Conservation (phyloP, 1,140 invertebrate species). For the Brachionus angularis region DNA sequence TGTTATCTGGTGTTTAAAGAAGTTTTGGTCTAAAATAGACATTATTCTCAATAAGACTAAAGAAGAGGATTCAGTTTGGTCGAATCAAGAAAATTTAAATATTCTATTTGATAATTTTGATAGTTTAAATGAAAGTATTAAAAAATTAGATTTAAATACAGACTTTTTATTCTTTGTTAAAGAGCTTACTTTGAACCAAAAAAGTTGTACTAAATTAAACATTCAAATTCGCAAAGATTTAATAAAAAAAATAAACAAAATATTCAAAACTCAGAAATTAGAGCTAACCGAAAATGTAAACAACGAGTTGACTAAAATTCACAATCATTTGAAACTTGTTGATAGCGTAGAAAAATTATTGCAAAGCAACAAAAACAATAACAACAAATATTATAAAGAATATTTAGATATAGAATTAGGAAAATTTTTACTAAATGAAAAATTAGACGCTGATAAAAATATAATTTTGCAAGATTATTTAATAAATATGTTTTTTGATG, state of each 20-base stretch:
- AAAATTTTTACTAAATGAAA: background rate
- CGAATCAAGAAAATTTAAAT: constrained; percentile 8
- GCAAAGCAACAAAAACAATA: background rate
- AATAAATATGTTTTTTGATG: background rate
- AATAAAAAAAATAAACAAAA: constrained; percentile 1
- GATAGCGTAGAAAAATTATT: constrained; percentile 22
- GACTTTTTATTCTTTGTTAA: constrained; percentile 20
- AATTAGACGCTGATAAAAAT: background rate
- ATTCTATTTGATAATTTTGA: constrained; percentile 12
- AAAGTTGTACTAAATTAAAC: constrained; percentile 7
- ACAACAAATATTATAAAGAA: background rate
- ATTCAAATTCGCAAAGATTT: constrained; percentile 1
- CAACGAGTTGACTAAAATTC: constrained; percentile 23
- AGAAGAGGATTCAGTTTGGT: constrained; percentile 20
- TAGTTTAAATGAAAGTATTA: constrained; percentile 20
- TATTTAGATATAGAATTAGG: constrained; percentile 1
- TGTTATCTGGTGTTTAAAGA: constrained; percentile 43
- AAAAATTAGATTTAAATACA: constrained; percentile 7
- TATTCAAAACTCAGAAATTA: constrained; percentile 11
- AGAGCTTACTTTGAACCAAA: constrained; percentile 29
- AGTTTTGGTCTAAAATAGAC: constrained; percentile 34
- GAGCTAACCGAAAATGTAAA: background rate
- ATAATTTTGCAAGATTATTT: background rate
- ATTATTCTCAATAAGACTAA: background rate
- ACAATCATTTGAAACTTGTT: constrained; percentile 22